Evolutionary conservation across 1,140 invertebrate genomes (phyloP), one percentile per base, ranked within the genome.

Genomic region (Magallana angulata): DNA sequence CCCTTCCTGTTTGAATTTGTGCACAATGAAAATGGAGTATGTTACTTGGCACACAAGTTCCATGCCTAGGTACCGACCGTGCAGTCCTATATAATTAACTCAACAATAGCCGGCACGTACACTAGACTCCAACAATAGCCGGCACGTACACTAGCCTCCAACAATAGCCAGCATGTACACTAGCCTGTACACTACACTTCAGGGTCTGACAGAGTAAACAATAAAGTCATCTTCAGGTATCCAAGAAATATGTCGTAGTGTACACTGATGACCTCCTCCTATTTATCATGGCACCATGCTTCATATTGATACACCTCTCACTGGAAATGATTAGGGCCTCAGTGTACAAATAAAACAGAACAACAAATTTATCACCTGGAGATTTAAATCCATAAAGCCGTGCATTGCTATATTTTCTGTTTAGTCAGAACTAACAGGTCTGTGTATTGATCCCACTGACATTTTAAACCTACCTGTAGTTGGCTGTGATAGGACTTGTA

Each of bases 381-480:
- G 68, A 76, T 76, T 76, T 76, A 76, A 76, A 76, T 76, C 68
- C 68, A 36, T 76, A 76, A 76, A 76, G 36, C 24, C 24, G 1
- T 76, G 24, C 24, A 30, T 12, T 11, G 16, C 64, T 30, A 30
- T 71, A 30, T n/a, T 36, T 76, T 76, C 68, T 9, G 24, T 76
- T 36, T 76, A 76, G 9, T 24, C 68, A 30, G 36, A 0, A 30
- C 68, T 30, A 36, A 64, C 60, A 64, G 60, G 18, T 64, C 16
- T 64, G 68, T 30, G 68, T 76, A 76, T 76, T 76, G 68, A 76
- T 76, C 68, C 24, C 24, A 4, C 36, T 18, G 68, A 1, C 24
- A 8, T 76, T 76, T 48, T 76, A 76, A 76, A 76, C 36, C 68
- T 76, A 76, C 68, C 68, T 76, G 18, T 11, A 76, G 5, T 48